Percentiles rank a stretch among this genome's conserved stretches.
These are phyloP conservation scores for Spea multiplicata DNA, from an alignment of 2,113 vertebrate species.

Conservation along the genomic window DNA sequence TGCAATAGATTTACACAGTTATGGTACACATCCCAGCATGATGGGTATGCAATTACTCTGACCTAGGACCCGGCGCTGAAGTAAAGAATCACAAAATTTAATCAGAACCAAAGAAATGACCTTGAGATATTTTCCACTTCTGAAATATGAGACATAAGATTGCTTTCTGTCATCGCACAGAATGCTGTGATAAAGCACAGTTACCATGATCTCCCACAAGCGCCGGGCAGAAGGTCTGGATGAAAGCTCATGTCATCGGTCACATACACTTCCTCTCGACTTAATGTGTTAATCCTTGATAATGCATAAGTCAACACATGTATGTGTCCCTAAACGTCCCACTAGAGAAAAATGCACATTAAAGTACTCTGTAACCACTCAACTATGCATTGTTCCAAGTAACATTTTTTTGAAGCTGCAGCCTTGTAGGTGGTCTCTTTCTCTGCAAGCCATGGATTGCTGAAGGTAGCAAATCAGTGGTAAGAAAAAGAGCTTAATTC, in stretches of 20 bases:
- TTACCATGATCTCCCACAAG: slow-evolving; percentile 26
- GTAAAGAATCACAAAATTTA: slow-evolving; percentile 56
- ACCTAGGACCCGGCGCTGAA: slow-evolving; percentile 56
- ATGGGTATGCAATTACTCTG: slow-evolving; percentile 50
- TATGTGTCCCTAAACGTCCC: too few relatives aligned
- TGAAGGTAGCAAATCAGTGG: too few relatives aligned
- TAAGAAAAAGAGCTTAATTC: too few relatives aligned
- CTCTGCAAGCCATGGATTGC: too few relatives aligned
- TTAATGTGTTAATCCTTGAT: background rate
- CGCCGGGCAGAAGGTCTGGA: slow-evolving; percentile 10
- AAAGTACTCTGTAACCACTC: too few relatives aligned
- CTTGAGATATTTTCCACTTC: slow-evolving; percentile 55
- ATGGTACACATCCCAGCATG: slow-evolving; percentile 40
- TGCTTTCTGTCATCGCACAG: slow-evolving; percentile 51
- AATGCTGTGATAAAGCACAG: slow-evolving; percentile 58
- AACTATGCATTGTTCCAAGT: too few relatives aligned
- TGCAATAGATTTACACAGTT: slow-evolving; percentile 42
- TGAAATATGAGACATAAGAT: slow-evolving; percentile 58
- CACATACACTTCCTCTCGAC: background rate
- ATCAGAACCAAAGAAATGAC: slow-evolving; percentile 66
- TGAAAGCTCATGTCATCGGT: background rate
- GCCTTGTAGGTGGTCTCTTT: too few relatives aligned
- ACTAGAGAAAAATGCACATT: too few relatives aligned
- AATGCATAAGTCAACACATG: too few relatives aligned
- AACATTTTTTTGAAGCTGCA: too few relatives aligned